Evolutionary conservation across 2,113 vertebrate species (phyloP).

Genomic region (Syngnathus floridae): DNA sequence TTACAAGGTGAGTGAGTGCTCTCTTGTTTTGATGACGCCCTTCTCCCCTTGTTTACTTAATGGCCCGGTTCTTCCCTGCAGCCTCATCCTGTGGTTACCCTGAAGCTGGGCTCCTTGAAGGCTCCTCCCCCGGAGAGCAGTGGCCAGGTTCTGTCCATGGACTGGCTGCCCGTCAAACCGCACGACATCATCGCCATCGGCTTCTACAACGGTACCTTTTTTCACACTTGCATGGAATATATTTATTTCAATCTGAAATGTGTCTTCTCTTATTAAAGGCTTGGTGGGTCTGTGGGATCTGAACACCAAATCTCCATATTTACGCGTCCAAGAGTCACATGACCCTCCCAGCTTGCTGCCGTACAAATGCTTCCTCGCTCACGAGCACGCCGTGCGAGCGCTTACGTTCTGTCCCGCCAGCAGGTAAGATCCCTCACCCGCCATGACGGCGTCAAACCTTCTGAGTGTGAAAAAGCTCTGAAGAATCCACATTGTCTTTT

Average conservation of each 20-base stretch:
- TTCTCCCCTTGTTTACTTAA: background rate
- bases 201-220: constrained; percentile 82
- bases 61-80: constrained; percentile 24
- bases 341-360: constrained; percentile 78
- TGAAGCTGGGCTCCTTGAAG: constrained; percentile 83
- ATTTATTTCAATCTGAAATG: background rate
- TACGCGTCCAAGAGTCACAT: constrained; percentile 70
- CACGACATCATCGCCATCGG: constrained; percentile 85
- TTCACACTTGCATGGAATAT: background rate
- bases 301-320: constrained; percentile 76
- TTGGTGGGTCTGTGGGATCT: constrained; percentile 88
- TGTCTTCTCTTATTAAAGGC: constrained; percentile 63
- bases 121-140: constrained; percentile 60
- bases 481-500: background rate
- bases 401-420: constrained; percentile 84
- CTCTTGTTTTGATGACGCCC: background rate
- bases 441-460: background rate
- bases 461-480: background rate
- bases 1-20: constrained; percentile 56
- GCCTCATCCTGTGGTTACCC: constrained; percentile 58
- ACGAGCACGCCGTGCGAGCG: constrained; percentile 78
- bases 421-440: constrained; percentile 39
- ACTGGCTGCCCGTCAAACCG: constrained; percentile 85
- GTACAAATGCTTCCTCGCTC: constrained; percentile 80
- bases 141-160: constrained; percentile 83